These are phyloP conservation scores for Lithosia quadra DNA, from an alignment of 2,888 invertebrate species.

Conservation along the genomic window DNA sequence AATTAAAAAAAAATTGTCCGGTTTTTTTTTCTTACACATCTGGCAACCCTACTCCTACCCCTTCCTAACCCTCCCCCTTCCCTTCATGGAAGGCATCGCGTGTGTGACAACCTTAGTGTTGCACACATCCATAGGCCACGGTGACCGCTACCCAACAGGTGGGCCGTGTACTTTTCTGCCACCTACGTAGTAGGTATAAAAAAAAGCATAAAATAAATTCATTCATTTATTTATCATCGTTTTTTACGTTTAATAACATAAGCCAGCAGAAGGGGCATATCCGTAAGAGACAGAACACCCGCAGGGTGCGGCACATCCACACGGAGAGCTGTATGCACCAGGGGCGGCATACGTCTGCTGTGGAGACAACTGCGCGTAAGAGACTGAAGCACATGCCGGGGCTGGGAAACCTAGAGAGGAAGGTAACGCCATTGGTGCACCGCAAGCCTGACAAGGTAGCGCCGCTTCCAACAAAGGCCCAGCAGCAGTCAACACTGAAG, in stretches of 20 bases:
- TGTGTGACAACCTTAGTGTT: too few species aligned
- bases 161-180: too few species aligned
- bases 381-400: neutral
- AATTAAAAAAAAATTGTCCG: too few species aligned
- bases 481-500: constrained; percentile 62
- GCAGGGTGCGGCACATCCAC: neutral
- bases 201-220: neutral
- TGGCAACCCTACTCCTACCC: too few species aligned
- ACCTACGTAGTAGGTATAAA: too few species aligned
- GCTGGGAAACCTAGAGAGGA: constrained; percentile 27
- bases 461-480: constrained; percentile 62
- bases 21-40: too few species aligned
- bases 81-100: too few species aligned
- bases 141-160: too few species aligned
- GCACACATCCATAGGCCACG: too few species aligned
- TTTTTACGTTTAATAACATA: constrained; percentile 17
- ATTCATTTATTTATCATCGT: neutral
- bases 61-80: too few species aligned
- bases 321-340: constrained; percentile 11
- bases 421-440: constrained; percentile 14
- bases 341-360: constrained; percentile 45
- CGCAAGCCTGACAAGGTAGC: constrained; percentile 34
- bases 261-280: constrained; percentile 23
- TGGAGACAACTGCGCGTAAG: constrained; percentile 21
- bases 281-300: neutral